Evolutionary conservation across 2,797 vertebrate species (phyloP).

Genomic region (Neomorphus geoffroyi): DNA sequence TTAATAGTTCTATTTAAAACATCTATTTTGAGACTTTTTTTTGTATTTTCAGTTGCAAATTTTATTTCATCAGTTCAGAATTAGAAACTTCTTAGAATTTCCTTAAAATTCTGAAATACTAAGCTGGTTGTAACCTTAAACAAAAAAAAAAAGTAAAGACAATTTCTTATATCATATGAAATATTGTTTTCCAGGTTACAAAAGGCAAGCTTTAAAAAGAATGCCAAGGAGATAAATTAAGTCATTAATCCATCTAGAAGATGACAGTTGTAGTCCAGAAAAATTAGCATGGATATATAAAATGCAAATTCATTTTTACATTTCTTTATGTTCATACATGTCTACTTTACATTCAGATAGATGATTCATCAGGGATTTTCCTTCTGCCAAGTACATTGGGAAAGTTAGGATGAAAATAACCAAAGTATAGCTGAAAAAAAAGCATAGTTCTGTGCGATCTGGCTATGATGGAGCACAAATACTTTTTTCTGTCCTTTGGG

Average conservation of each 20-base stretch:
- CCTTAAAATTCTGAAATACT: neutral
- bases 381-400: neutral
- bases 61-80: neutral
- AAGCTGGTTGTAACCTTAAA: neutral
- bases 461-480: neutral
- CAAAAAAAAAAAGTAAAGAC: neutral
- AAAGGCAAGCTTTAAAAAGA: neutral
- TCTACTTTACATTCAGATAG: neutral
- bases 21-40: neutral
- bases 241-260: neutral
- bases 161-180: neutral
- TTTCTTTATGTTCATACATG: neutral
- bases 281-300: neutral
- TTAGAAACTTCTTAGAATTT: neutral
- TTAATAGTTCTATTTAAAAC: neutral
- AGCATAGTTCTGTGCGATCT: neutral
- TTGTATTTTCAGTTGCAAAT: neutral
- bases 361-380: neutral
- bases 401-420: neutral
- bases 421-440: neutral
- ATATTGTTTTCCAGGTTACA: neutral
- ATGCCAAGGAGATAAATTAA: neutral
- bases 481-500: neutral
- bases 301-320: neutral
- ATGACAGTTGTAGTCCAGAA: neutral